Conservation (phyloP, 2,888 invertebrate species). For the Geotrupes spiniger region DNA sequence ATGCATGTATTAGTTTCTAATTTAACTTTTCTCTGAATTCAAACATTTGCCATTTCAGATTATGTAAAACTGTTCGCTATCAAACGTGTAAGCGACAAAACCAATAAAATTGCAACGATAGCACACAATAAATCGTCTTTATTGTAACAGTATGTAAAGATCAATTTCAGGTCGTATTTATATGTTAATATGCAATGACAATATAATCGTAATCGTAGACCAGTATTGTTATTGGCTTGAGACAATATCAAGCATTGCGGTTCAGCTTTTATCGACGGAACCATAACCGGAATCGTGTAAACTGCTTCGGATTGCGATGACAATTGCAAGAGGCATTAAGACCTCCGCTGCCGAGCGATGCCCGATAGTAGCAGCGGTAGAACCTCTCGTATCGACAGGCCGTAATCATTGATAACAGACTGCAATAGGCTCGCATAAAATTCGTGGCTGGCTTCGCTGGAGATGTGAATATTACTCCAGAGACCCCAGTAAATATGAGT, state of each 20-base stretch:
- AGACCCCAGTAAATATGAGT: slow-evolving; percentile 45
- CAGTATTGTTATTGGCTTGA: slow-evolving; percentile 13
- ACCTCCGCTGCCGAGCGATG: slow-evolving; percentile 13
- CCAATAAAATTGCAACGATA: slow-evolving; percentile 1
- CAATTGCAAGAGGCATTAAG: slow-evolving; percentile 22
- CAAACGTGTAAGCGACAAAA: background rate
- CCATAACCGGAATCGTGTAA: slow-evolving; percentile 19
- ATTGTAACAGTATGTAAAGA: too few species aligned
- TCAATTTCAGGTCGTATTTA: too few species aligned
- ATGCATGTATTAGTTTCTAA: too few species aligned
- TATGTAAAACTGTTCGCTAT: too few species aligned
- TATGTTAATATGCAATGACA: background rate
- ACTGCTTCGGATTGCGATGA: slow-evolving; percentile 19
- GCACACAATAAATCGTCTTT: slow-evolving; percentile 1
- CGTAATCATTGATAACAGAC: slow-evolving; percentile 47
- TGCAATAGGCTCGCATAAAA: slow-evolving; percentile 41
- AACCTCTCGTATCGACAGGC: slow-evolving; percentile 38
- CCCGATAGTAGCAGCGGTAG: slow-evolving; percentile 14
- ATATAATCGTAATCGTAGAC: slow-evolving; percentile 10
- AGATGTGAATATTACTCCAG: slow-evolving; percentile 48
- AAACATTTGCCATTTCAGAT: too few species aligned
- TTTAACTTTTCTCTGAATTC: too few species aligned
- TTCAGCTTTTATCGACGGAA: slow-evolving; percentile 10
- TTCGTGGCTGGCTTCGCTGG: slow-evolving; percentile 36
- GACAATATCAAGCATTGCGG: slow-evolving; percentile 5